Evolutionary conservation across 2,797 vertebrate genomes (phyloP), one percentile per base, ranked within the genome.

Genomic region (Crenuchus spilurus): DNA sequence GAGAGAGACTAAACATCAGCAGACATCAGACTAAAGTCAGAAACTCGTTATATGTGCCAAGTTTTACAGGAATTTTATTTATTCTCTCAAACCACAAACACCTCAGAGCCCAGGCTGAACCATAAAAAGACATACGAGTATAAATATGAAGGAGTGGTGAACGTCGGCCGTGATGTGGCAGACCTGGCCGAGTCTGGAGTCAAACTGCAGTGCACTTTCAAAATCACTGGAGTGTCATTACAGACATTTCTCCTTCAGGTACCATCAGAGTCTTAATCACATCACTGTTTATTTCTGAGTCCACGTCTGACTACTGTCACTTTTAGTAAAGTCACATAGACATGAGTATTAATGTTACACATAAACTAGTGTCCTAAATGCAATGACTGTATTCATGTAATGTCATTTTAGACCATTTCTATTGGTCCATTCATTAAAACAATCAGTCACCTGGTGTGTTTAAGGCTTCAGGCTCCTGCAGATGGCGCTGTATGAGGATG

Each of bases 241-340:
- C 86, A 92, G 77, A 89, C 79, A 0, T 94, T 91, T 82, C 57
- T 91, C 66, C 92, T 95, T 73, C 91, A 90, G 92, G 92, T 95
- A 88, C 9, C 13, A 16, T 60, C 49, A 66, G 10, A 11, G 0
- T 77, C 31, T 41, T 30, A 26, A 16, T 3, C n/a, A 33, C 41
- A 5, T 10, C 3, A 37, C 39, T 9, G 26, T 33, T 20, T 20
- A 28, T 4, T 14, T 42, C 16, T 1, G n/a, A n/a, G n/a, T n/a
- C n/a, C n/a, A n/a, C n/a, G n/a, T n/a, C n/a, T n/a, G n/a, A n/a
- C n/a, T n/a, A n/a, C n/a, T n/a, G n/a, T n/a, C n/a, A n/a, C n/a
- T n/a, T n/a, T n/a, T n/a, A n/a, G n/a, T n/a, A n/a, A n/a, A n/a
- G n/a, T n/a, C n/a, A n/a, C n/a, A n/a, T n/a, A n/a, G n/a, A n/a